Base-by-base conservation (phyloP, 2,888 invertebrate species). In the Caenorhabditis afra region DNA sequence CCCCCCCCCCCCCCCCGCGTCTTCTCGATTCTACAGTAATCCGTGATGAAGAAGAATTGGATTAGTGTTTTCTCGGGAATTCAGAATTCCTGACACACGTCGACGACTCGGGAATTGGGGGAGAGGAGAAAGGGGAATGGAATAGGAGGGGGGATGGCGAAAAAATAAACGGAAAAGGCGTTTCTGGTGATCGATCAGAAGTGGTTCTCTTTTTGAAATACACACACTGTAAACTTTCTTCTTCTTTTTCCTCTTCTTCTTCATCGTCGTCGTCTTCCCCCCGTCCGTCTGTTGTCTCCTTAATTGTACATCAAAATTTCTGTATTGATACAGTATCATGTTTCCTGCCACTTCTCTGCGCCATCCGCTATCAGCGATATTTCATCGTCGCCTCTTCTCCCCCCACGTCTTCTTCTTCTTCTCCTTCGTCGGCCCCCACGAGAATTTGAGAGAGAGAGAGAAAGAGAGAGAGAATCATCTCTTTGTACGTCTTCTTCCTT, bases 291-390 rank as follows among this genome's bases (percentile, higher is more conserved):
- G 53, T 53, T 53, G 74, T 66, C 58, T 58, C 50, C 23, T 47
- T 58, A 29, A 58, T 66, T 66, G 53, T 59, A 64, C 66, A 47
- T 58, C 59, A 66, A 68, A 68, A 68, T 59, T 59, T 52, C 52
- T 70, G 61, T 53, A 57, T 41, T 57, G 68, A 70, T 70, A 70
- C 68, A 35, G 68, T 70, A 70, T 70, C 70, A 70, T 53, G 35
- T 44, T 44, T 53, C 47, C 41, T 16, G 41, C 44, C 49, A 14
- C 37, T 52, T 35, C 49, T 44, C 55, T 41, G 12, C 47, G 55
- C 18, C 57, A 16, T 20, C 39, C 37, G 12, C 49, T 44, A 29
- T 11, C 41, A 20, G n/a, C 10, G 35, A 41, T 67, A 3, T 41
- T 57, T 57, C 22, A 2, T 10, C 57, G 8, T 14, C 22, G 10